Base-by-base conservation (phyloP, 1,140 invertebrate species). In the Delia radicum region DNA sequence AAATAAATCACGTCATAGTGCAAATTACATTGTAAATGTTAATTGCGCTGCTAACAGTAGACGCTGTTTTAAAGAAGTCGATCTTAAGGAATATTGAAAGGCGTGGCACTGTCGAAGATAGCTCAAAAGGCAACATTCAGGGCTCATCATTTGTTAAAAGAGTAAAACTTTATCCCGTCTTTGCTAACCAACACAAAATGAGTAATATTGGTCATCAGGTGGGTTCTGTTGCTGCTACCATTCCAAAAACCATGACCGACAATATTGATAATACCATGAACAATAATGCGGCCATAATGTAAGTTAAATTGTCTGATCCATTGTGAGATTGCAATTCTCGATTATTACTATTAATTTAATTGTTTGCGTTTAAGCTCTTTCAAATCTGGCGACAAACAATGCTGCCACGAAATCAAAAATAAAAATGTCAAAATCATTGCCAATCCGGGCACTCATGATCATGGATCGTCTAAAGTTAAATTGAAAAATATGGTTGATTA, bases 401-500 rank as follows among this genome's bases (percentile, higher is more conserved):
- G 91, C 80, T 92, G 91, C 62, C 89, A 91, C 12, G 90, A 90
- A 80, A 88, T 95, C 26, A 90, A 88, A 80, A 90, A 91, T 42
- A 88, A 89, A 62, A 89, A 94, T 81, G 93, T 95, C 15, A 90
- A 90, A 71, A 89, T 96, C 3, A 87, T 91, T 75, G 91, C 92
- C 24, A 93, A 91, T 74, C 87, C 89, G 21, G 93, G 92, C 18
- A 90, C 86, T 42, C 92, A 94, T 78, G 90, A 89, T 79, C 91
- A 92, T 87, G 94, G 93, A 28, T 94, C 93, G 81, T 96, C 94
- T 0, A 95, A 96, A 87, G 93, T 98, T 8, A 97, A 96, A 82
- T 90, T 97, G 21, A 95, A 93, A 80, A 96, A 94, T 85, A 90
- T 97, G 65, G 95, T 97, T 12, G 95, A 98, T 80, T 98, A 95